phyloP scores from a whole-genome alignment of 1,140 invertebrate species.

The Marisa cornuarietis region DNA sequence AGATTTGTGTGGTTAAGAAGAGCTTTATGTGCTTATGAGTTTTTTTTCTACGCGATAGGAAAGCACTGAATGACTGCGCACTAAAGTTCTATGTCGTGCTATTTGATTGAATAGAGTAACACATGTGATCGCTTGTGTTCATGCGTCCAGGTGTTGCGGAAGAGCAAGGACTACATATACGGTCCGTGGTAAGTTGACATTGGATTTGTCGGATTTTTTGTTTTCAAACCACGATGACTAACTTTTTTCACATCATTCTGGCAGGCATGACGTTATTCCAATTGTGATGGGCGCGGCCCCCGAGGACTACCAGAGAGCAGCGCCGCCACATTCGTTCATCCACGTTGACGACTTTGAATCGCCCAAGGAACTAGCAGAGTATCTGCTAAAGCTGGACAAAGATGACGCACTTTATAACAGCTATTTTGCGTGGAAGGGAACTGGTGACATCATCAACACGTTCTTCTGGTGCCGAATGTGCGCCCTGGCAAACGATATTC shows the following conservation, averaged over 20 bases:
- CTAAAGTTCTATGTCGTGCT: too few species aligned
- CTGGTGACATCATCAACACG: constrained; percentile 56
- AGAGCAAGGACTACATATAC: too few species aligned
- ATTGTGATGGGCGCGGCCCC: constrained; percentile 71
- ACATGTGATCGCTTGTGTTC: too few species aligned
- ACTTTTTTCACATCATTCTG: constrained; percentile 19
- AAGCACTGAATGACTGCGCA: too few species aligned
- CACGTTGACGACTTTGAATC: constrained; percentile 96
- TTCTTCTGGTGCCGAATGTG: constrained; percentile 95
- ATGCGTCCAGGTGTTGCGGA: too few species aligned
- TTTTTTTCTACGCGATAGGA: too few species aligned
- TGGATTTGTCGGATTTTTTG: neutral
- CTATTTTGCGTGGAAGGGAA: constrained; percentile 66
- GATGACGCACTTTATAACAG: constrained; percentile 63
- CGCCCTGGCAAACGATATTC: constrained; percentile 67
- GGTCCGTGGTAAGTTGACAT: too few species aligned
- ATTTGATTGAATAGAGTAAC: too few species aligned
- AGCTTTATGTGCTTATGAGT: too few species aligned
- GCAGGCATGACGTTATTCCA: constrained; percentile 65
- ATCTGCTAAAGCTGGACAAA: constrained; percentile 75
- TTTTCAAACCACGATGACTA: neutral
- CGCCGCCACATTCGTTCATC: constrained; percentile 82
- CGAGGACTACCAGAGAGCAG: constrained; percentile 64
- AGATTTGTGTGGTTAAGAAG: too few species aligned
- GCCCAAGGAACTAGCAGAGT: constrained; percentile 86